Evolutionary conservation across 2,888 invertebrate species (phyloP).

Genomic region (Acheta domesticus): DNA sequence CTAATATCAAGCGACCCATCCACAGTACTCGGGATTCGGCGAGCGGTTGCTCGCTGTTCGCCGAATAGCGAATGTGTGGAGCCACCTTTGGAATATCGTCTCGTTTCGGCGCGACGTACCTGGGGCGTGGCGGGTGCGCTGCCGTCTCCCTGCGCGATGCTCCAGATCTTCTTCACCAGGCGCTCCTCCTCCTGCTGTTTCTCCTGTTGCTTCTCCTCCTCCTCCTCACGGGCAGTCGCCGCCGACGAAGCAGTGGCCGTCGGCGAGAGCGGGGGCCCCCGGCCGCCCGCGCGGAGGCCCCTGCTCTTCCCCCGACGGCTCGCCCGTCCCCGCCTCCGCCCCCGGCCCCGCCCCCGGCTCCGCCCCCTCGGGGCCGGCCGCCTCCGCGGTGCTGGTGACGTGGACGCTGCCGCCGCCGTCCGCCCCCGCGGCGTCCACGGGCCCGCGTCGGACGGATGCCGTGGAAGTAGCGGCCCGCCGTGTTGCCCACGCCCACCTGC

Average conservation of each 20-base stretch:
- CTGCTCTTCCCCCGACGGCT: not conserved
- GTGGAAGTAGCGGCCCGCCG: not conserved
- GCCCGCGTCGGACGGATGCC: not conserved
- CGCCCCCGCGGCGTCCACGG: not conserved
- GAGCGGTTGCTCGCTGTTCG: too few relatives aligned
- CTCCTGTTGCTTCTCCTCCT: not conserved
- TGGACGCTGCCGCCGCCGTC: not conserved
- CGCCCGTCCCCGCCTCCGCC: not conserved
- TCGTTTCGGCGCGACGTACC: too few relatives aligned
- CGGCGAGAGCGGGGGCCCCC: not conserved
- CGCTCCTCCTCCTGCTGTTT: not conserved
- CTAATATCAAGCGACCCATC: too few relatives aligned
- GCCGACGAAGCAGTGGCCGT: not conserved
- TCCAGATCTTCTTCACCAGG: not conserved
- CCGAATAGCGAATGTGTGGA: too few relatives aligned
- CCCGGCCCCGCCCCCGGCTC: not conserved
- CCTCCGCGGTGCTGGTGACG: not conserved
- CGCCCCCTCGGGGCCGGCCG: too few relatives aligned
- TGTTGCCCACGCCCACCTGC: constrained; percentile 18
- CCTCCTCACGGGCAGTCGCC: not conserved
- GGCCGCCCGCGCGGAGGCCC: not conserved
- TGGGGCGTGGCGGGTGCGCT: not conserved
- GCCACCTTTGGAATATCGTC: too few relatives aligned
- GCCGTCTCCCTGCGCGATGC: not conserved
- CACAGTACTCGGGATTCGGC: too few relatives aligned